These are phyloP conservation scores for Chroicocephalus ridibundus DNA, from an alignment of 2,113 vertebrate genomes.

Conservation along the genomic window DNA sequence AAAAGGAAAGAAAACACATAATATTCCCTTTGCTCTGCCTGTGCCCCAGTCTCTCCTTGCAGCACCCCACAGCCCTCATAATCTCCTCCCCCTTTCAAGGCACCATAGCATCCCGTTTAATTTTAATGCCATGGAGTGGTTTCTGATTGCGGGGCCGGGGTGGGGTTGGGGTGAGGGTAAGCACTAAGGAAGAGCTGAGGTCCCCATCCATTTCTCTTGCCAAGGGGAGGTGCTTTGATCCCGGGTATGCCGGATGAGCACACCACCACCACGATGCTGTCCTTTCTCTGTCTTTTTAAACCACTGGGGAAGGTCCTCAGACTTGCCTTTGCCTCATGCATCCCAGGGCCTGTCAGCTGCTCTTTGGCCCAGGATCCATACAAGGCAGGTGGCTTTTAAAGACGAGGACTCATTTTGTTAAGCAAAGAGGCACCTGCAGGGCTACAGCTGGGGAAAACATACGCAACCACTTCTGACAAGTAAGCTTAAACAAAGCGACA, in stretches of 20 bases:
- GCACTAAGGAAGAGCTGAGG: neutral
- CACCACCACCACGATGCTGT: neutral
- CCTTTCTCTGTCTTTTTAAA: neutral
- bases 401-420: neutral
- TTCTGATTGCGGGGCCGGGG: neutral
- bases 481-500: neutral
- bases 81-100: neutral
- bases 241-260: neutral
- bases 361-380: neutral
- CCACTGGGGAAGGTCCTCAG: neutral
- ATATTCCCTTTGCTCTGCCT: neutral
- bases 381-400: neutral
- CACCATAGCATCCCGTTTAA: neutral
- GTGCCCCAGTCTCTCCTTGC: neutral
- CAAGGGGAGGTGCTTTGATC: neutral
- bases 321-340: neutral
- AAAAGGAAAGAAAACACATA: neutral
- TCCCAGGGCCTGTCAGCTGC: neutral
- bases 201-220: neutral
- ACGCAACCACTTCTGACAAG: neutral
- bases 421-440: conserved; percentile 18
- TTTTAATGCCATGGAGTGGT: neutral
- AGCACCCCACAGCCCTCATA: neutral
- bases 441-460: conserved; percentile 22
- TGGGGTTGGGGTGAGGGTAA: too few species aligned